These are phyloP conservation scores for Macrophya alboannulata DNA, from an alignment of 2,888 invertebrate genomes.

Conservation along the genomic window DNA sequence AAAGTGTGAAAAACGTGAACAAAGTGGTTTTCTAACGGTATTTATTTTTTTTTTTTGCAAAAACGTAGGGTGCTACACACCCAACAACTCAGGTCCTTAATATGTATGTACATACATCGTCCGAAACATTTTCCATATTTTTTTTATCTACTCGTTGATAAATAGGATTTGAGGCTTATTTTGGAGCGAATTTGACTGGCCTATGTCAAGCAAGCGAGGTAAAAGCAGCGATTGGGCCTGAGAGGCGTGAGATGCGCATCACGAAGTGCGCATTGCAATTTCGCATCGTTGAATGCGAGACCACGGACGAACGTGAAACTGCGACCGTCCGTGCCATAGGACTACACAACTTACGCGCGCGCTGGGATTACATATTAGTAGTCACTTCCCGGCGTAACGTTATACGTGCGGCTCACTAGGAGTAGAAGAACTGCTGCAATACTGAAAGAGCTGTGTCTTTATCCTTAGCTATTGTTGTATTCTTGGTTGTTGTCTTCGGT, in stretches of 20 bases:
- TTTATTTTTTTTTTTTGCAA: constrained; percentile 16
- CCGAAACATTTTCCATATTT: constrained; percentile 25
- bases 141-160: constrained; percentile 6
- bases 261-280: not conserved
- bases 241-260: not conserved
- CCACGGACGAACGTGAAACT: not conserved
- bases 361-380: not conserved
- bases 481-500: not conserved
- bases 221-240: not conserved
- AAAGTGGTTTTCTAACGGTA: not conserved
- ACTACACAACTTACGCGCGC: not conserved
- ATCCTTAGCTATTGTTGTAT: not conserved
- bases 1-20: not conserved
- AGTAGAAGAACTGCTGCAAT: not conserved
- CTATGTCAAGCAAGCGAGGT: not conserved
- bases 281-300: not conserved
- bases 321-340: not conserved
- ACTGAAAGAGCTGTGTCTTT: not conserved
- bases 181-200: not conserved
- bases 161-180: not conserved
- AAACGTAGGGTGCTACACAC: not conserved
- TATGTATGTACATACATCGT: constrained; percentile 15
- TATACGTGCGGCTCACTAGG: not conserved
- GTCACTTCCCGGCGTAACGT: not conserved
- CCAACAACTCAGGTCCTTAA: constrained; percentile 26